Percentiles rank a stretch among this genome's conserved stretches.
phyloP scores from a whole-genome alignment of 1,140 invertebrate genomes.

The Drosophila malerkotliana region DNA sequence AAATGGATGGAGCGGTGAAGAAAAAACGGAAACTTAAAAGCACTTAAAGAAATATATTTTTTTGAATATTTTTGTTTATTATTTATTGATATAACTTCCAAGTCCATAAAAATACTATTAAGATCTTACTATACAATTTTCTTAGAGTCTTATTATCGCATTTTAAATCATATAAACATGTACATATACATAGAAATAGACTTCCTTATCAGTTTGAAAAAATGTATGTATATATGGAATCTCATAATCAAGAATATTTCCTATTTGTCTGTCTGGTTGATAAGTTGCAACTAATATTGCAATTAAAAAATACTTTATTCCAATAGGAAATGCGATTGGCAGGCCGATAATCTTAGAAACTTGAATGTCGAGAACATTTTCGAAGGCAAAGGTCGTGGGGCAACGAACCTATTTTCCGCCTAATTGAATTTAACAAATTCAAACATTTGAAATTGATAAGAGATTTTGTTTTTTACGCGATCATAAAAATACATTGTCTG shows the following conservation, averaged over 20 bases:
- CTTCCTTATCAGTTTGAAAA: conserved; percentile 16
- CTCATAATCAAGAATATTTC: conserved; percentile 7
- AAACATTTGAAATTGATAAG: conserved; percentile 67
- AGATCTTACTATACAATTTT: too few relatives aligned
- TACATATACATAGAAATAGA: not conserved
- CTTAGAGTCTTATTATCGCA: too few relatives aligned
- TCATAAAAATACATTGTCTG: conserved; percentile 63
- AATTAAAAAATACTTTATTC: conserved; percentile 31
- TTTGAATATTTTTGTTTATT: too few relatives aligned
- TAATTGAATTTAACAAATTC: conserved; percentile 80
- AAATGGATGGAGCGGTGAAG: conserved; percentile 35
- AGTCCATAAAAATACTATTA: too few relatives aligned
- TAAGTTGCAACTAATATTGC: conserved; percentile 40
- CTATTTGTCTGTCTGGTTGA: conserved; percentile 38
- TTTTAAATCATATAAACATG: too few relatives aligned
- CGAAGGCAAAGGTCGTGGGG: conserved; percentile 66
- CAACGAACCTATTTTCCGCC: conserved; percentile 76
- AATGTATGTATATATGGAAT: not conserved
- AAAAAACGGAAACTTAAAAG: conserved; percentile 4
- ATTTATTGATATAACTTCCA: too few relatives aligned
- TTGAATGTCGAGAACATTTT: conserved; percentile 13
- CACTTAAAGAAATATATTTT: not conserved
- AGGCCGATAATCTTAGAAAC: conserved; percentile 29
- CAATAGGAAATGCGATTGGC: conserved; percentile 4
- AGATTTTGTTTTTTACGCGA: conserved; percentile 26